Conservation (phyloP, 2,797 vertebrate genomes). For the Enteromius thamalakanensis region DNA sequence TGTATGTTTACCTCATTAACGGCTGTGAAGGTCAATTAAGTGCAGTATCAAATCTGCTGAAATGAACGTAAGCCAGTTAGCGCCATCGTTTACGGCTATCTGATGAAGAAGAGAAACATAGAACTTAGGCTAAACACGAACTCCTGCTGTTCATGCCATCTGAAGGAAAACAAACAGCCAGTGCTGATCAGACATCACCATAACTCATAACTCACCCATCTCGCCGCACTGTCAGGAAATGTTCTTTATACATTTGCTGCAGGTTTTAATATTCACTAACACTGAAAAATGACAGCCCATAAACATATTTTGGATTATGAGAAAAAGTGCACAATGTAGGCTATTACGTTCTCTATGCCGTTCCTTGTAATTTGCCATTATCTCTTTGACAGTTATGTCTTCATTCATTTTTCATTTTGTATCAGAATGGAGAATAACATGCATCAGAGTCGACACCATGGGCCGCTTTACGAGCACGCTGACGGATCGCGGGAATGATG, state of each 20-base stretch:
- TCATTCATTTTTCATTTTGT: constrained; percentile 52
- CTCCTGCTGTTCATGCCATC: constrained; percentile 35
- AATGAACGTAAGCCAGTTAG: constrained; percentile 66
- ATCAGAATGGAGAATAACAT: constrained; percentile 62
- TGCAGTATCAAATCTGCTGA: constrained; percentile 62
- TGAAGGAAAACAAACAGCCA: constrained; percentile 53
- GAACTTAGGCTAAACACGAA: constrained; percentile 38
- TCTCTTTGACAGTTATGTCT: constrained; percentile 56
- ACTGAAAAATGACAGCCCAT: constrained; percentile 64
- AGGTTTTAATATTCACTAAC: constrained; percentile 61
- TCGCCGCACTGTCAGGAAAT: constrained; percentile 51
- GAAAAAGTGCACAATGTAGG: constrained; percentile 61
- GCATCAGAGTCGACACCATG: constrained; percentile 43
- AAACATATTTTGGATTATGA: constrained; percentile 66
- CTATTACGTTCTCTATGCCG: constrained; percentile 35
- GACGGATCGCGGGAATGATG: constrained; percentile 55
- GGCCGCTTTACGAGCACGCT: constrained; percentile 53
- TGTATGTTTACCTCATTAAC: constrained; percentile 70
- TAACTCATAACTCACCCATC: constrained; percentile 62
- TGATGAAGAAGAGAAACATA: constrained; percentile 68
- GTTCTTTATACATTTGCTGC: constrained; percentile 55
- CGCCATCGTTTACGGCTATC: constrained; percentile 64
- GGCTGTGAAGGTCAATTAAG: constrained; percentile 67
- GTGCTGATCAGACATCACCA: constrained; percentile 57
- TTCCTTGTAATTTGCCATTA: constrained; percentile 57